Percentiles rank a stretch among this genome's conserved stretches.
Evolutionary conservation across 2,113 vertebrate genomes (phyloP).

Genomic region (Larimichthys crocea): DNA sequence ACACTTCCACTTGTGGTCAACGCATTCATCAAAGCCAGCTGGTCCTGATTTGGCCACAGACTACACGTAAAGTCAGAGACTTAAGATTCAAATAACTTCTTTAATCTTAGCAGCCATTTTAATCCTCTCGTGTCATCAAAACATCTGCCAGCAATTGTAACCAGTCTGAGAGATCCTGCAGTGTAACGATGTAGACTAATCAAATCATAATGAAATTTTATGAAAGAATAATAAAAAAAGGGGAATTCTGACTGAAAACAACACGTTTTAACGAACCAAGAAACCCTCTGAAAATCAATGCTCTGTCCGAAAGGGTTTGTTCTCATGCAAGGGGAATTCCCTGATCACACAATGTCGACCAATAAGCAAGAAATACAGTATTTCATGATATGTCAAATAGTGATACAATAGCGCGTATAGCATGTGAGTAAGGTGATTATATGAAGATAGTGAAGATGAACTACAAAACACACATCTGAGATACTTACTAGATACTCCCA

Average conservation of each 20-base stretch:
- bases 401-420: background rate
- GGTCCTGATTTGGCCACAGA: conserved; percentile 37
- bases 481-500: too few relatives aligned
- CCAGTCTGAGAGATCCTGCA: conserved; percentile 34
- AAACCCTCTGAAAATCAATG: conserved; percentile 44
- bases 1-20: conserved; percentile 34
- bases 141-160: conserved; percentile 62
- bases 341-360: background rate
- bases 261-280: conserved; percentile 38
- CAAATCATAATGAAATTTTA: conserved; percentile 26
- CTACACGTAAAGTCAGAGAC: conserved; percentile 42
- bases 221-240: conserved; percentile 30
- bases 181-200: conserved; percentile 11
- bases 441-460: too few relatives aligned
- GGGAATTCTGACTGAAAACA: conserved; percentile 45
- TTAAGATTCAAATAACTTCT: conserved; percentile 43
- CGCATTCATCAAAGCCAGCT: conserved; percentile 56
- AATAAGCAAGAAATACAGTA: conserved; percentile 15
- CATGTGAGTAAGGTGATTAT: conserved; percentile 3
- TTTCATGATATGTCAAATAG: conserved; percentile 5
- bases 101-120: conserved; percentile 47
- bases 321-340: conserved; percentile 60
- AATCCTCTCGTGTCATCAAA: conserved; percentile 42
- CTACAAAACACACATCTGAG: too few relatives aligned
- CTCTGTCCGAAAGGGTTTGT: conserved; percentile 23